A percentile compares a stretch with the other conserved stretches of the same genome.
Evolutionary conservation across 2,113 vertebrate species (phyloP).

Genomic region (Daphoenositta chrysoptera): DNA sequence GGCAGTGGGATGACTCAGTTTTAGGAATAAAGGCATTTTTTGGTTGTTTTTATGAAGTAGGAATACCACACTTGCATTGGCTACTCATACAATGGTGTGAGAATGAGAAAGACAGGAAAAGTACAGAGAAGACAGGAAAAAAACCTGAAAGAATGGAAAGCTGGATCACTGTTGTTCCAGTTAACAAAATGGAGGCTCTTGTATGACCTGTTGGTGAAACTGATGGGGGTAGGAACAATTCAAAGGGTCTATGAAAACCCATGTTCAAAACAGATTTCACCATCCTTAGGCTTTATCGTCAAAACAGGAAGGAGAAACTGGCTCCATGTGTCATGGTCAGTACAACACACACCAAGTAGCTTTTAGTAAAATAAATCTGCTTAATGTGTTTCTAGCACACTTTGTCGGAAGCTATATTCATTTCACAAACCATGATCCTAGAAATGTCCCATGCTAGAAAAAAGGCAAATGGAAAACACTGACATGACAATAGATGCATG

Average conservation of each 20-base stretch:
- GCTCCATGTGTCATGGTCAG: neutral
- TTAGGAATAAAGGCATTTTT: neutral
- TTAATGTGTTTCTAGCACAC: neutral
- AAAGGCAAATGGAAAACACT: neutral
- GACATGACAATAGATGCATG: neutral
- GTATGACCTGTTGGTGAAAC: neutral
- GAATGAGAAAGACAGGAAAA: neutral
- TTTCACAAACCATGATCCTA: neutral
- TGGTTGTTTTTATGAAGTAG: neutral
- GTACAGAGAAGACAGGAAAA: neutral
- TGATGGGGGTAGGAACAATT: neutral
- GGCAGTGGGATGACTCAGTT: neutral
- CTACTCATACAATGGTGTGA: neutral
- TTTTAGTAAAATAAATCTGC: neutral
- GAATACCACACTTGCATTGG: neutral
- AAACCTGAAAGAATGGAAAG: neutral
- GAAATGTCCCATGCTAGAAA: neutral
- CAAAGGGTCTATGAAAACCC: neutral
- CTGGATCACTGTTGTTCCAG: neutral
- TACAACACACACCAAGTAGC: neutral
- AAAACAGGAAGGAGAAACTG: neutral
- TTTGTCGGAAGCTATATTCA: neutral
- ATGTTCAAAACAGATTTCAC: neutral
- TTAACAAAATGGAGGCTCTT: neutral
- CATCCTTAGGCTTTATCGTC: neutral